Evolutionary conservation across 2,113 vertebrate species (phyloP), one percentile per base, ranked within the genome.

Genomic region (Ibidorhyncha struthersii): DNA sequence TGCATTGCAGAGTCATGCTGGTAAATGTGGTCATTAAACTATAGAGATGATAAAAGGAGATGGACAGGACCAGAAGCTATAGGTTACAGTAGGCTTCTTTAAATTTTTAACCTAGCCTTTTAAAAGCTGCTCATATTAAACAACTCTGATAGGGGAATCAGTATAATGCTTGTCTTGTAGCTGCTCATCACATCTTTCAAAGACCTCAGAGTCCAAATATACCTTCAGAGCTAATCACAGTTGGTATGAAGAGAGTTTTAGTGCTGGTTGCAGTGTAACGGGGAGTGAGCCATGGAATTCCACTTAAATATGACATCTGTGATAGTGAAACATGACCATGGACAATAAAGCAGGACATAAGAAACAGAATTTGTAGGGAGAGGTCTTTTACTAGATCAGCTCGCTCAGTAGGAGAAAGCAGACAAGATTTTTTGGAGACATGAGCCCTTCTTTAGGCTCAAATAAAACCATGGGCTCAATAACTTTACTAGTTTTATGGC

Each of bases 181-280:
- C 47, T 72, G 88, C 29, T 76, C 26, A 13, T 86, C 26, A 8
- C 32, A 38, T 67, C 50, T 76, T 79, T 89, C 41, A 53, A 40
- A 90, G 61, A 71, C 26, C n/a, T n/a, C 50, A 7, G 12, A 36
- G 32, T 70, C 41, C 69, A 41, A 40, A 26, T 22, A 13, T 19
- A 55, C 73, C 38, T 74, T 87, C 36, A 38, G 58, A 55, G 26
- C n/a, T 79, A 67, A 29, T 67, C 36, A 2, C 11, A 29, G 20
- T 52, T 52, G 23, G 7, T 63, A 82, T 3, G 1, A 78, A 76
- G 30, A 88, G 62, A 45, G 45, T 74, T 89, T 82, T 73, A 91
- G 40, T 34, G 41, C 40, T 12, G 1, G 10, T 47, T 53, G 45
- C 61, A 49, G 49, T 2, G 0, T 77, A 62, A 3, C 0, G 3